Evolutionary conservation across 2,888 invertebrate species (phyloP).

Genomic region (Tetragnatha montana): DNA sequence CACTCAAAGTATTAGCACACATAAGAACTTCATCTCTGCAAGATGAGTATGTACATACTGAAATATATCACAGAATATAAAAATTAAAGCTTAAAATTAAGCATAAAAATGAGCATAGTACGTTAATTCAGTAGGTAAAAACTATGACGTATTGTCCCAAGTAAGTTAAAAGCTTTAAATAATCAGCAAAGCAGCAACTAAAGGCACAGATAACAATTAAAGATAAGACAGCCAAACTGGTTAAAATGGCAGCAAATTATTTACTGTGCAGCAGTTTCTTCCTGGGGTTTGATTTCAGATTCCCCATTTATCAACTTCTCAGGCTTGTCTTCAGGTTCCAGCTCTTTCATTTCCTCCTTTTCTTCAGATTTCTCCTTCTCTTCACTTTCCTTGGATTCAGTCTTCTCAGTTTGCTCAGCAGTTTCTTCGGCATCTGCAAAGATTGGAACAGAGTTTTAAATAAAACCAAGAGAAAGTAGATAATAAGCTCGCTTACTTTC

Average conservation of each 20-base stretch:
- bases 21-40: slow-evolving; percentile 26
- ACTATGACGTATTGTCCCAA: slow-evolving; percentile 6
- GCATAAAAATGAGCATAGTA: slow-evolving; percentile 25
- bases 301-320: slow-evolving; percentile 61
- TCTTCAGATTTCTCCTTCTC: slow-evolving; percentile 36
- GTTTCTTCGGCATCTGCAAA: slow-evolving; percentile 53
- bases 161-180: slow-evolving; percentile 20
- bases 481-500: too few relatives aligned
- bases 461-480: too few relatives aligned
- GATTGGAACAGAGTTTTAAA: too few relatives aligned
- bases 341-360: slow-evolving; percentile 65
- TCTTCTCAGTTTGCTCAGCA: slow-evolving; percentile 43
- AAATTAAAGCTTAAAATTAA: slow-evolving; percentile 47
- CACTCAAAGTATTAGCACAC: slow-evolving; percentile 1
- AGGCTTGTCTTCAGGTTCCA: slow-evolving; percentile 71
- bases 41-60: slow-evolving; percentile 65
- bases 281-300: slow-evolving; percentile 44
- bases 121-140: slow-evolving; percentile 1
- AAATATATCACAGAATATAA: slow-evolving; percentile 61
- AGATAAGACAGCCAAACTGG: slow-evolving; percentile 38
- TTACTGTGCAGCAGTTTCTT: slow-evolving; percentile 55
- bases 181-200: slow-evolving; percentile 67
- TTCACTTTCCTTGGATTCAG: slow-evolving; percentile 60
- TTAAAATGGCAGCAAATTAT: slow-evolving; percentile 33
- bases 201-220: slow-evolving; percentile 54